phyloP scores from a whole-genome alignment of 2,888 invertebrate species.

The Scaptomyza cyrtandrae region DNA sequence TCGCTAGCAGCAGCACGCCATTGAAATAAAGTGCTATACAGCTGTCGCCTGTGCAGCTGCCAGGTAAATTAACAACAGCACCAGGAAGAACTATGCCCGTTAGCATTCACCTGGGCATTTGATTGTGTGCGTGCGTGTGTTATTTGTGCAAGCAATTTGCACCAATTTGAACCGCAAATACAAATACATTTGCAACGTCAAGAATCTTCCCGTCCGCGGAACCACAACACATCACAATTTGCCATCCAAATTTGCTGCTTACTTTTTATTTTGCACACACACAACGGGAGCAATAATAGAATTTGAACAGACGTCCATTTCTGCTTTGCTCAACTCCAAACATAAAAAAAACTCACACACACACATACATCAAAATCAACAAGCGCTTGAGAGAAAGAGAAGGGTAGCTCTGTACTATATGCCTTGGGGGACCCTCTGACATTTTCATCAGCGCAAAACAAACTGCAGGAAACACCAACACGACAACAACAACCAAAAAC shows the following conservation, averaged over 20 bases:
- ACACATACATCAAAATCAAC: constrained; percentile 31
- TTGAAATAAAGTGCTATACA: constrained; percentile 33
- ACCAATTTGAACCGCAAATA: constrained; percentile 39
- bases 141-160: constrained; percentile 73
- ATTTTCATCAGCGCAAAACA: constrained; percentile 62
- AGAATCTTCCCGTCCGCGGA: constrained; percentile 61
- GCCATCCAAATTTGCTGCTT: constrained; percentile 64
- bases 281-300: constrained; percentile 68
- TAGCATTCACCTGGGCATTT: constrained; percentile 45
- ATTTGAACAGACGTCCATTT: constrained; percentile 57
- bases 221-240: constrained; percentile 50
- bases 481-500: constrained; percentile 13
- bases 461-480: constrained; percentile 47
- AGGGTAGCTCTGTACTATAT: constrained; percentile 39
- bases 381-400: constrained; percentile 25
- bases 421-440: constrained; percentile 76
- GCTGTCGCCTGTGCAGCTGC: constrained; percentile 42
- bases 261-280: constrained; percentile 38
- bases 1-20: constrained; percentile 30
- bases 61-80: constrained; percentile 31
- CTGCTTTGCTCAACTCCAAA: constrained; percentile 39
- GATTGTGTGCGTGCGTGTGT: constrained; percentile 29
- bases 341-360: constrained; percentile 25
- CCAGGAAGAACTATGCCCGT: constrained; percentile 29
- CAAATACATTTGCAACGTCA: constrained; percentile 19